A percentile compares a stretch with the other conserved stretches of the same genome.
Conservation (phyloP, 2,113 vertebrate species). For the Dromas ardeola region DNA sequence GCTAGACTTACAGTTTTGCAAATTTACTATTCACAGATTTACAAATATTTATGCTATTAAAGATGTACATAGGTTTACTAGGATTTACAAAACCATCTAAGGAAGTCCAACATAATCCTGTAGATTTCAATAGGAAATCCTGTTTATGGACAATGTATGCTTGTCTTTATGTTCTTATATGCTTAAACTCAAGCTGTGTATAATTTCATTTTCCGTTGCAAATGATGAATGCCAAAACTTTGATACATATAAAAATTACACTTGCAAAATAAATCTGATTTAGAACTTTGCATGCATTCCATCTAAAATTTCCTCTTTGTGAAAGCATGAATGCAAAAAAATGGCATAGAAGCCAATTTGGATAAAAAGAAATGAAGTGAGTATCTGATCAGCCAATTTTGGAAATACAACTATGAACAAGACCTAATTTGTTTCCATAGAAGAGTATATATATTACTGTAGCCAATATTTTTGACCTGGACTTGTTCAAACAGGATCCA, state of each 20-base stretch:
- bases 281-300: neutral
- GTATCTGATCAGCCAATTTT: neutral
- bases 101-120: neutral
- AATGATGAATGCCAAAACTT: neutral
- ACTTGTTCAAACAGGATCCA: neutral
- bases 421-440: neutral
- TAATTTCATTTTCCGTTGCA: slow-evolving; percentile 33
- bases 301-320: neutral
- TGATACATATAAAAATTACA: neutral
- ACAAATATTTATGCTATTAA: neutral
- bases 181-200: neutral
- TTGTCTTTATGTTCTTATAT: neutral
- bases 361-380: neutral
- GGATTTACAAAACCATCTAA: neutral
- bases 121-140: neutral
- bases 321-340: neutral
- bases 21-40: neutral
- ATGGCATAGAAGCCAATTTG: neutral
- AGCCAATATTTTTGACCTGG: neutral
- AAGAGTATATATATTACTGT: neutral
- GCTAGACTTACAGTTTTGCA: neutral
- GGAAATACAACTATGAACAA: neutral
- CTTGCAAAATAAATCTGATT: neutral
- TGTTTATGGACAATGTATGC: neutral
- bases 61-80: neutral